Evolutionary conservation across 2,888 invertebrate genomes (phyloP), one percentile per base, ranked within the genome.

Genomic region (Spilosoma lubricipeda): DNA sequence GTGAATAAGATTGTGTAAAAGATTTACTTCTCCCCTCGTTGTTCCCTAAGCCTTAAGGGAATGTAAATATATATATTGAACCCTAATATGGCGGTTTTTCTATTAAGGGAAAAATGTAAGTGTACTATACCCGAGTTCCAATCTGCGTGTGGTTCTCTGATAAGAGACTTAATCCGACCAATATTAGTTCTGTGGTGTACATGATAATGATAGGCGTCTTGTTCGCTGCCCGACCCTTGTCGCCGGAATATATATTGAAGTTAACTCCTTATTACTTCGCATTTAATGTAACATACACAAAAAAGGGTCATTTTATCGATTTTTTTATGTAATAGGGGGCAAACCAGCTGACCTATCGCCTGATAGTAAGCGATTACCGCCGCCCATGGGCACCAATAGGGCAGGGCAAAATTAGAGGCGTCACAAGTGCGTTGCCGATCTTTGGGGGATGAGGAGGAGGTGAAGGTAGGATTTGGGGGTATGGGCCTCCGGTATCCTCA

Each of bases 131-230:
- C 27, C n/a, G 27, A 15, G 27, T 27, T 15, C n/a, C 39, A 33
- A 15, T 11, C 15, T 3, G 69, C 33, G n/a, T 69, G 69, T 23
- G 36, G n/a, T 36, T 23, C 33, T 36, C 8, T 36, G 69, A 39
- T 69, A 69, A 69, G 69, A 56, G 52, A 56, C 68, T n/a, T 56
- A 68, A 69, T 39, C 56, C 69, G 1, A 30, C 68, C 68, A 36
- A n/a, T 8, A 18, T 48, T 52, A 48, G 68, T 33, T 39, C 39
- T 20, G 36, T 20, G 9, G 52, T 56, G 27, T 59, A 27, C 13
- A 59, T 59, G 27, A 59, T 33, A 20, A 36, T 33, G 52, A 23
- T 18, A n/a, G 27, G 59, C 56, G 15, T 13, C 2, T 48, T 30
- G 67, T 48, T 33, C 30, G 30, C 45, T 45, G 20, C 1, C 48